Base-by-base conservation (phyloP, 2,113 vertebrate species). In the Euleptes europaea region DNA sequence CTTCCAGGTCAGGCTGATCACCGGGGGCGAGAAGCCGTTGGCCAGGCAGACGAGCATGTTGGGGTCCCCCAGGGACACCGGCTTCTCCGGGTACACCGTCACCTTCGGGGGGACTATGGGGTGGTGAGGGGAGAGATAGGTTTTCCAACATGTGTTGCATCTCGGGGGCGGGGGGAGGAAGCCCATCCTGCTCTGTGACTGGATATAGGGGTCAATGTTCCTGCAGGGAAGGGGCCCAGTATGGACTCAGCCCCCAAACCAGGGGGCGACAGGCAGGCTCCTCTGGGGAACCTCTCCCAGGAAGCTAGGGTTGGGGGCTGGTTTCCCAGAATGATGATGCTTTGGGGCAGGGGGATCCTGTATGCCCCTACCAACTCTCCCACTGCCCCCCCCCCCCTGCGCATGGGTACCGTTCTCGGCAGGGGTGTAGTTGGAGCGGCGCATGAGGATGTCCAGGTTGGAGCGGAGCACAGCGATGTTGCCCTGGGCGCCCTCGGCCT, bases 41-140 rank as follows among this genome's bases (percentile, higher is more conserved):
- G 93, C 70, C 0, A 94, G 88, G 51, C 97, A 98, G 90, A 97
- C 91, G 42, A 97, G 96, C 1, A 35, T 8, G 74, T 97, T 97
- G 42, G 88, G 78, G 76, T 80, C 54, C 23, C 86, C 94, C 13
- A 91, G 78, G 28, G 91, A 83, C 65, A 95, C 92, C 0, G 85
- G n/a, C 0, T 89, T 74, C 33, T 66, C 73, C n/a, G 89, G 0
- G 90, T 96, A 95, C 78, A 97, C 71, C 0, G 93, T 89, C 12
- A 71, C 89, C 23, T 94, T 86, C 0, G 97, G 96, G 72, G 89
- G 2, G 0, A 66, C 97, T 98, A 87, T 2, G 88, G 44, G 31
- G 79, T 3, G 15, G 15, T 47, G 9, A 9, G 83, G 17, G 88
- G 47, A 28, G 81, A n/a, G n/a, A n/a, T n/a, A n/a, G n/a, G n/a